Base-by-base conservation (phyloP, 2,113 vertebrate genomes). In the Prunella himalayana region DNA sequence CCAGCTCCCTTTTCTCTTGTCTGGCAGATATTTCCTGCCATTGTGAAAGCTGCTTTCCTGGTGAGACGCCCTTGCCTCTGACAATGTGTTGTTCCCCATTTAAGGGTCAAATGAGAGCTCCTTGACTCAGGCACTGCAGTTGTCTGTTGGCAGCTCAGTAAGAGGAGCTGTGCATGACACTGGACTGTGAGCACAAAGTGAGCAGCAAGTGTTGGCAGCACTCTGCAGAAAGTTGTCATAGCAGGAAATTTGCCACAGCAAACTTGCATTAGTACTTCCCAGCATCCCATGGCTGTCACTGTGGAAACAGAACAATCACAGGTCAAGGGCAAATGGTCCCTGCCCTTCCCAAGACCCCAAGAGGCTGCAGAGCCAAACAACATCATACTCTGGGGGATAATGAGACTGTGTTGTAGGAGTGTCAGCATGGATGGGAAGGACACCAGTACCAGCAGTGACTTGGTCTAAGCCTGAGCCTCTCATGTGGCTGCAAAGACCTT, bases 11-110 rank as follows among this genome's bases (percentile, higher is more conserved):
- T 71, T 57, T 60, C 65, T 75, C 82, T 51, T 49, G 60, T 50
- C 90, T 88, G 92, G 76, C 90, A 81, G 71, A 41, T 73, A 91
- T 77, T 94, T 94, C 93, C 93, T 91, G 72, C 66, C 88, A 87
- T 82, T 87, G 94, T 85, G 68, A 88, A 82, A 37, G 54, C 51
- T 28, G 76, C 69, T 81, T 93, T 92, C 90, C 92, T 59, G 63
- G 54, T 88, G 82, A 83, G 71, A 94, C 18, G 13, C 68, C 90
- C 88, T 90, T 59, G 95, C 54, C 68, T 86, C 2, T 31, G 54
- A 88, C 65, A 81, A 72, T 10, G 20, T 11, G 33, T 30, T 72
- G 35, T 30, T 65, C 47, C 53, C 20, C 79, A 57, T 35, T 60
- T 27, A 60, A 57, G 68, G 79, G 79, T 90, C 75, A 88, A 73